A percentile compares a stretch with the other conserved stretches of the same genome.
Conservation (phyloP, 2,797 vertebrate species). For the Siniperca scherzeri region DNA sequence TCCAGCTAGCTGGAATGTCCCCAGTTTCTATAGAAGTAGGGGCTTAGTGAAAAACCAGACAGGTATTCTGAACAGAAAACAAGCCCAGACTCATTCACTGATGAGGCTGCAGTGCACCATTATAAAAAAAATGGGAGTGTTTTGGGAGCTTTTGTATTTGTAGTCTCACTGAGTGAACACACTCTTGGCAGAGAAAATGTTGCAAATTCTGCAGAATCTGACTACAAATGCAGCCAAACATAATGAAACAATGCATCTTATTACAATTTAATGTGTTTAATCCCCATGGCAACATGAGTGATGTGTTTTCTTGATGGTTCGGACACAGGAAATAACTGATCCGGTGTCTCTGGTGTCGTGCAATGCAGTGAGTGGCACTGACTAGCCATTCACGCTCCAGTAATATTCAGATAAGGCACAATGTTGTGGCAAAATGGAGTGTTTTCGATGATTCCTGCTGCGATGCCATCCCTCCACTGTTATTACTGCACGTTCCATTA, state of each 20-base stretch:
- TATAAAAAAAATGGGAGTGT: slow-evolving; percentile 59
- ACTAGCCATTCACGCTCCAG: slow-evolving; percentile 60
- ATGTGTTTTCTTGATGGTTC: slow-evolving; percentile 30
- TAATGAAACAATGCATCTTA: slow-evolving; percentile 49
- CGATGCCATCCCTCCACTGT: slow-evolving; percentile 78
- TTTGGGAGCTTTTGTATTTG: slow-evolving; percentile 49
- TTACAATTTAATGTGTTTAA: slow-evolving; percentile 42
- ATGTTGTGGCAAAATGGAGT: slow-evolving; percentile 61
- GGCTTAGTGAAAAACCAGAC: slow-evolving; percentile 69
- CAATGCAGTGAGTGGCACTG: slow-evolving; percentile 7
- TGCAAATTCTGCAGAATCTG: slow-evolving; percentile 26
- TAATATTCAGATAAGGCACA: slow-evolving; percentile 73
- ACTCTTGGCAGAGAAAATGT: slow-evolving; percentile 37
- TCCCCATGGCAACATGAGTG: slow-evolving; percentile 46
- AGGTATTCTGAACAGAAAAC: slow-evolving; percentile 74
- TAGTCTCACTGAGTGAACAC: slow-evolving; percentile 24
- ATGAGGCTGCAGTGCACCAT: slow-evolving; percentile 46
- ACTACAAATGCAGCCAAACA: slow-evolving; percentile 19
- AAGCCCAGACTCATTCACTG: slow-evolving; percentile 79
- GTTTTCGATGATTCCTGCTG: slow-evolving; percentile 78
- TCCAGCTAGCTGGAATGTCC: slow-evolving; percentile 78
- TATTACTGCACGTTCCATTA: slow-evolving; percentile 82
- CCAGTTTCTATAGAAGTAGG: slow-evolving; percentile 75
- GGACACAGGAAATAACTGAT: slow-evolving; percentile 15
- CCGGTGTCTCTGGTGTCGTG: not conserved